Evolutionary conservation across 2,888 invertebrate species (phyloP).

Genomic region (Mythimna impura): DNA sequence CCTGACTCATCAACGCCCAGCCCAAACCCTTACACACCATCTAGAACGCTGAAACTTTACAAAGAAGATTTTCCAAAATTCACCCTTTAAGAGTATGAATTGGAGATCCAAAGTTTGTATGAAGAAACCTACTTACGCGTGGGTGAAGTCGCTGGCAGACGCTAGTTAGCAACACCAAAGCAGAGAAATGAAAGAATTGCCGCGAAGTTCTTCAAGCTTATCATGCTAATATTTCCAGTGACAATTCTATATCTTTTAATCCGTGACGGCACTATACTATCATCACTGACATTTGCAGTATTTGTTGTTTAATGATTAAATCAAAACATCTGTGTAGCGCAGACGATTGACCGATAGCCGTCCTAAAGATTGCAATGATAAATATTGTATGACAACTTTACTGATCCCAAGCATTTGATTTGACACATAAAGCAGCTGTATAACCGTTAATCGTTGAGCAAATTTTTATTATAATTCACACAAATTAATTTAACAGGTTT

Average conservation of each 20-base stretch:
- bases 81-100: too few species aligned
- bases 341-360: constrained; percentile 17
- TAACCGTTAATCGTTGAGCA: constrained; percentile 12
- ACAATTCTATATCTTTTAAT: constrained; percentile 2
- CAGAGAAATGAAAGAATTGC: constrained; percentile 3
- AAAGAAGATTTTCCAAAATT: too few species aligned
- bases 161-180: not conserved
- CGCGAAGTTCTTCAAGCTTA: not conserved
- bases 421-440: constrained; percentile 1
- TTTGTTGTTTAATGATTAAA: constrained; percentile 14
- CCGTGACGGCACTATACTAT: not conserved
- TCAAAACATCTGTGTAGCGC: constrained; percentile 27
- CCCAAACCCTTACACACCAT: too few species aligned
- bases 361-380: constrained; percentile 20
- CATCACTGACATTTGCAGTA: not conserved
- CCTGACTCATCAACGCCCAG: too few species aligned
- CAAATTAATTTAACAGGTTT: constrained; percentile 8
- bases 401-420: constrained; percentile 3
- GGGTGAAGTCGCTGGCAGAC: too few species aligned
- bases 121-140: too few species aligned
- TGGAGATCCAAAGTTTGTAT: too few species aligned
- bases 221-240: not conserved
- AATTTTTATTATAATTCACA: constrained; percentile 24
- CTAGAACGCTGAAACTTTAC: too few species aligned
- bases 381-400: constrained; percentile 24